Base-by-base conservation (phyloP, 2,797 vertebrate species). In the Pseudotriccus pelzelni region DNA sequence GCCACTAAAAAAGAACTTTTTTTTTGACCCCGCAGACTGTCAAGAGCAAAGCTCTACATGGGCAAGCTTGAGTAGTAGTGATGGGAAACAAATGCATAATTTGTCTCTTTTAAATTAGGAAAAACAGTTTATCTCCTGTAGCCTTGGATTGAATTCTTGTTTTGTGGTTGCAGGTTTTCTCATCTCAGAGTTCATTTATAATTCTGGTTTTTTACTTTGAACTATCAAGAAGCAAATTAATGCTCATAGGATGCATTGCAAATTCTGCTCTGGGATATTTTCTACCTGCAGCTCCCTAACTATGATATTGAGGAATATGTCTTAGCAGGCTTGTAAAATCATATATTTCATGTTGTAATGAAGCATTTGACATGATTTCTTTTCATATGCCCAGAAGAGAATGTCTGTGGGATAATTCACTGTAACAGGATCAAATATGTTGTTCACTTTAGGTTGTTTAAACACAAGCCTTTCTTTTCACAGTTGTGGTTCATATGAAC, bases 191-290 rank as follows among this genome's bases (percentile, higher is more conserved):
- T 56, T 81, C 4, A 59, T 91, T 92, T 87, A 28, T 67, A 50
- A 86, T 80, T 63, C 46, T 84, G 55, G 41, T 19, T 12, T 67
- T 95, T 91, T 84, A 60, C 90, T 89, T 91, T 75, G 90, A 92
- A 69, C 69, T 69, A 59, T 87, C 60, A 86, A 91, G 69, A 87
- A 87, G 41, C 25, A 91, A 94, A 87, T 95, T 64, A 77, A 46
- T 87, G 46, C 67, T 70, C 75, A 63, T 55, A 63, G 63, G 85
- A 85, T 60, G 72, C 68, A 58, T 55, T 46, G 53, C 76, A 68
- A 36, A 76, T 90, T 92, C 50, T 79, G 14, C 63, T 94, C 44
- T 88, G 50, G 53, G 59, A 20, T 96, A 66, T 96, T 93, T 94
- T 78, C 39, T 75, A n/a, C 53, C 58, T 95, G 63, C 12, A n/a